Evolutionary conservation across 1,140 invertebrate genomes (phyloP), one percentile per base, ranked within the genome.

Genomic region (Conus betulinus): DNA sequence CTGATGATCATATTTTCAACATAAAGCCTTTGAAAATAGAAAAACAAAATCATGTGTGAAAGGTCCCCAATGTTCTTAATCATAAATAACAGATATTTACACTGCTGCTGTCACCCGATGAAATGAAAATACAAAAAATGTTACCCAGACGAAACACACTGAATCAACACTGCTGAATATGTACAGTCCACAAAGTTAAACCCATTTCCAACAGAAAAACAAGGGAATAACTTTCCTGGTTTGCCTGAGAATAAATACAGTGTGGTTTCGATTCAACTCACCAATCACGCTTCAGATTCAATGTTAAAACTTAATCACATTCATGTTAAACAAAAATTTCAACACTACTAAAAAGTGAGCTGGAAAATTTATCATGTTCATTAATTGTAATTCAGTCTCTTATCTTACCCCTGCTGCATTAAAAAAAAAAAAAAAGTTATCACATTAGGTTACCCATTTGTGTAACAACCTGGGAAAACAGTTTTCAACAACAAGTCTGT

Each of bases 51-150:
- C 39, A 60, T 71, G 67, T 71, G 23, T 71, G 17, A 71, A 71
- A 71, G 67, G 67, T 71, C 67, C 67, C 67, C 67, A 23, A 20
- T 1, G 67, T 71, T 71, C 67, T 20, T 71, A 6, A n/a, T 71
- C 11, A 71, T 71, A 71, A 71, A 71, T 71, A 71, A 71, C 67
- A 71, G 67, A 71, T 71, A 71, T 71, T 71, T 71, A 71, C 67
- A 71, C 67, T 1, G 67, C 67, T n/a, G 67, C 67, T 20, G 67
- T 71, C 7, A 71, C 20, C 67, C 7, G 23, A 71, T 71, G 67
- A 71, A 71, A n/a, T 71, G 67, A 71, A 71, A 71, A 20, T 1
- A 60, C 57, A 60, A 60, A 15, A 7, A 60, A 60, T 15, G 8
- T 60, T 15, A 60, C 8, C 57, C 57, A 60, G 0, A 15, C 57